Evolutionary conservation across 1,140 invertebrate species (phyloP).

Genomic region (Eciton burchellii): DNA sequence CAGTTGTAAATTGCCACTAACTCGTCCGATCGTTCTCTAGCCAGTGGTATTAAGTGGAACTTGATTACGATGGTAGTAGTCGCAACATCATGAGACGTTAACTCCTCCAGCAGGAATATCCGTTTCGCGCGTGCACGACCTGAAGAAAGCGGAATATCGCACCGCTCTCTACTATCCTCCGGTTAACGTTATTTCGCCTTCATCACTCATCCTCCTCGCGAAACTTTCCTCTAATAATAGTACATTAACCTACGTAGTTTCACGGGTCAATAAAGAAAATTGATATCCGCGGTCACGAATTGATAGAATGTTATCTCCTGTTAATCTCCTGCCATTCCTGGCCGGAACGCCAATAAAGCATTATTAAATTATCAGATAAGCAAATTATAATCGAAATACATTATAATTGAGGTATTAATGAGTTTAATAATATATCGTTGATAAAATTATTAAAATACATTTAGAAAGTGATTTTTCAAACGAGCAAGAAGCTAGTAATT

Average conservation of each 20-base stretch:
- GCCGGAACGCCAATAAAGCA: too few species aligned
- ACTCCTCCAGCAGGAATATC: constrained; percentile 17
- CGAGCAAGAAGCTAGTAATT: too few species aligned
- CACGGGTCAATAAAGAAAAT: neutral
- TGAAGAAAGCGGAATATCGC: constrained; percentile 36
- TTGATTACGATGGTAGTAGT: constrained; percentile 4
- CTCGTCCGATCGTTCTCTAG: neutral
- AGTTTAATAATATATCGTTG: neutral
- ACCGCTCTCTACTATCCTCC: constrained; percentile 24
- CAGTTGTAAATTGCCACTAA: constrained; percentile 11
- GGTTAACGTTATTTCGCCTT: constrained; percentile 21
- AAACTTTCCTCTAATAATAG: constrained; percentile 15
- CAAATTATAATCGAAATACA: too few species aligned
- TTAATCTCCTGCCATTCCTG: neutral
- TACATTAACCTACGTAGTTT: neutral
- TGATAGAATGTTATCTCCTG: too few species aligned
- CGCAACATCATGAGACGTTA: neutral
- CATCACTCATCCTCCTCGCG: constrained; percentile 3
- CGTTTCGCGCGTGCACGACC: neutral
- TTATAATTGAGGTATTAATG: too few species aligned
- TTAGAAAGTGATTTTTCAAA: too few species aligned
- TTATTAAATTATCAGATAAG: too few species aligned
- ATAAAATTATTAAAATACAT: neutral
- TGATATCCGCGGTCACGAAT: neutral
- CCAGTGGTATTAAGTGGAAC: constrained; percentile 7